These are phyloP conservation scores for Centruroides vittatus DNA, from an alignment of 1,140 invertebrate species.

Conservation along the genomic window DNA sequence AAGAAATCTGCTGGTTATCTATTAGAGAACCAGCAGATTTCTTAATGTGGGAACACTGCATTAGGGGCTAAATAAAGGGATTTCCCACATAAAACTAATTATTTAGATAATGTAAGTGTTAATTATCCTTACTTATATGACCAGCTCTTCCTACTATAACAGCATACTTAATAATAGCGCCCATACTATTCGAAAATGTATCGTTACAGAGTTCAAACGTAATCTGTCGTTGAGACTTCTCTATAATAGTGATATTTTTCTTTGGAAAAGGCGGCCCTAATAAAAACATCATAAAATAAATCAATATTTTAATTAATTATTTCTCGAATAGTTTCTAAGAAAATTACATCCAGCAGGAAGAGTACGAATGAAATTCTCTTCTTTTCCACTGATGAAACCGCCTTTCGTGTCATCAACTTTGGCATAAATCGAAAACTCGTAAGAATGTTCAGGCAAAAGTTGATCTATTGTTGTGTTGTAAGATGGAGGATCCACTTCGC, in stretches of 20 bases:
- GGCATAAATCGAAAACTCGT: too few relatives aligned
- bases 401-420: not conserved
- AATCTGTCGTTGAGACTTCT: not conserved
- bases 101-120: too few relatives aligned
- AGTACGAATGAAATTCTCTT: not conserved
- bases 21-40: too few relatives aligned
- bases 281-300: not conserved
- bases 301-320: not conserved
- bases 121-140: too few relatives aligned
- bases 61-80: too few relatives aligned
- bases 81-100: too few relatives aligned
- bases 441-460: too few relatives aligned
- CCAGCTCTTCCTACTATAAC: not conserved
- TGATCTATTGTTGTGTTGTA: too few relatives aligned
- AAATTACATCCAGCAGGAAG: not conserved
- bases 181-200: slow-evolving; percentile 3
- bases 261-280: not conserved
- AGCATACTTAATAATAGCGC: not conserved
- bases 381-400: not conserved
- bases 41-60: too few relatives aligned
- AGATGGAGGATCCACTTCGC: too few relatives aligned
- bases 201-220: not conserved
- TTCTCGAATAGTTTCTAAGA: too few relatives aligned
- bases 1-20: too few relatives aligned
- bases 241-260: not conserved